Conservation (phyloP, 1,140 invertebrate species). For the Chironomus tepperi region DNA sequence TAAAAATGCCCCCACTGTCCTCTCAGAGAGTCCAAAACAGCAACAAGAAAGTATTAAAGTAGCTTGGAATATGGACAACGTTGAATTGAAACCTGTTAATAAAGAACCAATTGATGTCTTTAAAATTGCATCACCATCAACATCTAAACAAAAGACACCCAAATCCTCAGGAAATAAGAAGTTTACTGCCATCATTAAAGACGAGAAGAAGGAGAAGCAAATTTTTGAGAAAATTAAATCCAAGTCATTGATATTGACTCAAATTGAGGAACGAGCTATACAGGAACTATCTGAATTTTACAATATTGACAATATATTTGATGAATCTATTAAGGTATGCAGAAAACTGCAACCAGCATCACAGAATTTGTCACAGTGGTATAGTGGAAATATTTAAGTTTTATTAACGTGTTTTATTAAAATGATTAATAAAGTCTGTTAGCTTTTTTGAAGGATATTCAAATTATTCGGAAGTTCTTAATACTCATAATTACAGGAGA, state of each 20-base stretch:
- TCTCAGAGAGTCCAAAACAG: neutral
- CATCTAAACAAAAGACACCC: neutral
- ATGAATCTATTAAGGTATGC: constrained; percentile 52
- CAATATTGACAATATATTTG: constrained; percentile 45
- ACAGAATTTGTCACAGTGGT: constrained; percentile 33
- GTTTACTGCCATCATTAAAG: constrained; percentile 45
- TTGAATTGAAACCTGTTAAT: neutral
- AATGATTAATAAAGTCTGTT: no score
- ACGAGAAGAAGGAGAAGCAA: constrained; percentile 45
- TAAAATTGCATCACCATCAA: neutral
- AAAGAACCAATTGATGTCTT: neutral
- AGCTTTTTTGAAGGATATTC: no score
- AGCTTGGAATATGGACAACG: neutral
- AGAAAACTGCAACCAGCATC: constrained; percentile 34
- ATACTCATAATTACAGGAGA: no score
- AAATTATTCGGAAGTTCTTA: no score
- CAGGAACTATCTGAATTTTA: constrained; percentile 52
- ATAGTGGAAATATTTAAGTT: neutral
- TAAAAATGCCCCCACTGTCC: constrained; percentile 26
- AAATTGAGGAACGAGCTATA: constrained; percentile 61
- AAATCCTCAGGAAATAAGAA: neutral
- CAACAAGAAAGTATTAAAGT: constrained; percentile 20
- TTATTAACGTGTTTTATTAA: neutral
- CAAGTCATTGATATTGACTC: constrained; percentile 51
- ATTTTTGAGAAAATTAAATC: constrained; percentile 44